Base-by-base conservation (phyloP, 2,797 vertebrate genomes). In the Syngnathus rostellatus region DNA sequence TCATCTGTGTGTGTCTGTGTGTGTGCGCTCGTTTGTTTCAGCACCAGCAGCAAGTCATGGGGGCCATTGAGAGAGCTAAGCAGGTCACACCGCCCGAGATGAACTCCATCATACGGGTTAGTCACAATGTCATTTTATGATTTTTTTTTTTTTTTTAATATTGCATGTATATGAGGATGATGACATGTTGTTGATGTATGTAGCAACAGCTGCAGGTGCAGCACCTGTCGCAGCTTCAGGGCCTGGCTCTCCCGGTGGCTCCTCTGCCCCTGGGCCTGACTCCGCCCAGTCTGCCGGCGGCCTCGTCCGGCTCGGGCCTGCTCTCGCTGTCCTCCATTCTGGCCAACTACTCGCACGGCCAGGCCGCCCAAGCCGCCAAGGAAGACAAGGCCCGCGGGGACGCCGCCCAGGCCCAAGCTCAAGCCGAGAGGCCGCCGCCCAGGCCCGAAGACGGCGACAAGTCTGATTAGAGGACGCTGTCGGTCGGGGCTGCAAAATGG, bases 131-230 rank as follows among this genome's bases (percentile, higher is more conserved):
- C n/a, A 21, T 8, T 43, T 43, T 62, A 14, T 37, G n/a, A n/a
- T n/a, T n/a, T n/a, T n/a, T n/a, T n/a, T 3, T 43, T 31, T 31
- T 31, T 31, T 31, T 31, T 31, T 31, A 31, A 31, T 31, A 31
- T 31, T 31, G 31, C 2, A 31, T 31, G 5, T 31, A 31, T 31
- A 31, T 31, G 31, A 2, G 31, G 31, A 31, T 31, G 31, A 31
- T 31, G 31, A 31, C 31, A 31, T 3, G 31, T 31, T 31, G 31
- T 31, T 31, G 31, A 31, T 76, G 80, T 89, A 86, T 80, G 1
- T 88, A 99, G 97, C 97, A 99, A 93, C 95, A 99, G 92, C 97
- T 99, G 76, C 97, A 99, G 81, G 97, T 96, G 68, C 97, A 99
- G 74, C 97, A 99, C 91, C 92, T 99, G 80, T 98, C 96, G 2